phyloP scores from a whole-genome alignment of 2,113 vertebrate genomes.

The Pelodiscus sinensis region DNA sequence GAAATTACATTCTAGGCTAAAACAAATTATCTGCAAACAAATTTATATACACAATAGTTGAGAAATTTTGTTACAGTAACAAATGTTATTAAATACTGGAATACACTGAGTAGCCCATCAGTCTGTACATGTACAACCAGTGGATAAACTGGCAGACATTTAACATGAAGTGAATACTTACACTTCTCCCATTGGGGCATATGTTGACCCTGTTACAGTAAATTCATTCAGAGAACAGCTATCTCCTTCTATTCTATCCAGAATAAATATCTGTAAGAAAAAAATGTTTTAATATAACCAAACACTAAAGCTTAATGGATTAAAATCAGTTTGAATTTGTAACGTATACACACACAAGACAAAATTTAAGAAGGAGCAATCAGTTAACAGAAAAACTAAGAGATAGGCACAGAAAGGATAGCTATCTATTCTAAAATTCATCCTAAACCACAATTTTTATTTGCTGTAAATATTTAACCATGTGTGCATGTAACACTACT shows the following conservation, averaged over 20 bases:
- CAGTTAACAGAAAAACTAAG: neutral
- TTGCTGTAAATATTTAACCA: neutral
- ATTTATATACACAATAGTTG: neutral
- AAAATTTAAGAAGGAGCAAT: neutral
- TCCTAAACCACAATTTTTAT: neutral
- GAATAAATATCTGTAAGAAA: conserved; percentile 90
- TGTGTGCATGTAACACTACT: neutral
- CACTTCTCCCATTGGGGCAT: conserved; percentile 96
- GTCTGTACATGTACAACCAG: neutral
- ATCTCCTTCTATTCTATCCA: conserved; percentile 90
- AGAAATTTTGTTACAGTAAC: neutral
- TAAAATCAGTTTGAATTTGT: neutral
- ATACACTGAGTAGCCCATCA: neutral
- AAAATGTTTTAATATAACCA: conserved; percentile 4
- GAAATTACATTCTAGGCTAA: neutral
- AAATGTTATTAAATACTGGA: neutral
- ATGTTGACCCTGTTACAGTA: conserved; percentile 95
- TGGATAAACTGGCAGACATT: conserved; percentile 23
- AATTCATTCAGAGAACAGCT: conserved; percentile 93
- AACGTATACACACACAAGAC: conserved; percentile 5
- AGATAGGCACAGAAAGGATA: neutral
- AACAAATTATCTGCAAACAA: neutral
- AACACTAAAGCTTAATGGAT: neutral
- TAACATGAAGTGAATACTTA: conserved; percentile 79
- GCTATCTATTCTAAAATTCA: neutral